Conservation (phyloP, 2,888 invertebrate species). For the Papilio protenor region DNA sequence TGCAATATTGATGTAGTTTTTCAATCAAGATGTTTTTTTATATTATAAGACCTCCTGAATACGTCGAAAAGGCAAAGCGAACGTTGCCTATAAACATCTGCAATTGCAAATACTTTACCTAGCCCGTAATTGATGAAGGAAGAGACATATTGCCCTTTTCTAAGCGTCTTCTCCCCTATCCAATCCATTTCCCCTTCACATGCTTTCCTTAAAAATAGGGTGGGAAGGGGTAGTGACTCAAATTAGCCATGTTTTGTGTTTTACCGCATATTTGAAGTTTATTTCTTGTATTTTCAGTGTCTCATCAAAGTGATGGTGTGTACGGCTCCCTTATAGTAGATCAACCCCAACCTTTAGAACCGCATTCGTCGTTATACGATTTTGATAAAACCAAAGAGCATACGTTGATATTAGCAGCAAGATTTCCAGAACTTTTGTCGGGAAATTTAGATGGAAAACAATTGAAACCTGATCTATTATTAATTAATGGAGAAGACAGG, state of each 20-base stretch:
- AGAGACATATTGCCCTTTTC: too few relatives aligned
- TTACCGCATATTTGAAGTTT: background rate
- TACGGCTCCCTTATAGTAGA: constrained; percentile 85
- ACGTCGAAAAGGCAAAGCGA: too few relatives aligned
- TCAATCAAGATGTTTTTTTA: background rate
- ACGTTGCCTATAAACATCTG: too few relatives aligned
- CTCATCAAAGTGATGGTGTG: constrained; percentile 85
- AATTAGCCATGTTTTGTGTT: too few relatives aligned
- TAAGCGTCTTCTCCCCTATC: too few relatives aligned
- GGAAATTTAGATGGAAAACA: constrained; percentile 73
- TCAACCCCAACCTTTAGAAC: constrained; percentile 74
- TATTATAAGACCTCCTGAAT: too few relatives aligned
- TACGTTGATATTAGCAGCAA: constrained; percentile 78
- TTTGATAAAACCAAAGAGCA: constrained; percentile 77
- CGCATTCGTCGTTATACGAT: constrained; percentile 72
- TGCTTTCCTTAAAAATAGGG: too few relatives aligned
- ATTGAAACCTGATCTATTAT: constrained; percentile 69
- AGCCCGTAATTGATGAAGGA: too few relatives aligned
- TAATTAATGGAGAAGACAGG: constrained; percentile 66
- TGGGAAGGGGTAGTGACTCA: too few relatives aligned
- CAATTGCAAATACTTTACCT: too few relatives aligned
- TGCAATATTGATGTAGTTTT: background rate
- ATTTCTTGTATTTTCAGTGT: constrained; percentile 67
- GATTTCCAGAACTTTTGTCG: constrained; percentile 82
- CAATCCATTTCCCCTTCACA: too few relatives aligned